Base-by-base conservation (phyloP, 2,888 invertebrate species). In the Patella ulyssiponensis region DNA sequence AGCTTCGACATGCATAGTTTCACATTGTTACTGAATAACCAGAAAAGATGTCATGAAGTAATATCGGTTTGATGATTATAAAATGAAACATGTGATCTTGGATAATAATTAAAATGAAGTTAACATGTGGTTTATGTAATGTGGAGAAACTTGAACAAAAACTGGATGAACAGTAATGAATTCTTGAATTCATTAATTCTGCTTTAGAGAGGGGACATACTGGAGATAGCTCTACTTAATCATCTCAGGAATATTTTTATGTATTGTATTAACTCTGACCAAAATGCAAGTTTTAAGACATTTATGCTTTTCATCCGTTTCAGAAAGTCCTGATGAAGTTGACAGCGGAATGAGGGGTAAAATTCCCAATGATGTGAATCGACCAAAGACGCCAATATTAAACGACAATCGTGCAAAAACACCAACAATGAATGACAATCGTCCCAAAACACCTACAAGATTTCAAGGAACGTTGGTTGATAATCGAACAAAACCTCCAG, bases 381-480 rank as follows among this genome's bases (percentile, higher is more conserved):
- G 85, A 78, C 83, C 84, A 44, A 84, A 86, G 77, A 86, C 84
- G 15, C 85, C 85, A 27, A 80, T 80, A 69, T 79, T 79, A 58
- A 82, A 83, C 27, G 81, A 80, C 74, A 75, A 78, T 33, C 80
- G 86, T 78, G 82, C 87, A 23, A 88, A 88, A 82, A 87, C 86
- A 14, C 87, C 86, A 5, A 73, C 81, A 15, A 77, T 78, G 71
- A 77, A 77, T 70, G 85, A 83, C 72, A 79, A 77, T 71, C 85
- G 88, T 20, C 87, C 88, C 9, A 88, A 88, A 80, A 88, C 89
- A 9, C 88, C 89, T 33, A 88, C 87, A 23, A 76, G 85, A 73
- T 83, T 83, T 27, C 76, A 84, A 72, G 81, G 76, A 44, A 76
- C 78, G 69, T 77, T 80, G 20, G 77, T 82, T 58, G 83, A 81